Evolutionary conservation across 2,888 invertebrate species (phyloP).

Genomic region (Rhaphigaster nebulosa): DNA sequence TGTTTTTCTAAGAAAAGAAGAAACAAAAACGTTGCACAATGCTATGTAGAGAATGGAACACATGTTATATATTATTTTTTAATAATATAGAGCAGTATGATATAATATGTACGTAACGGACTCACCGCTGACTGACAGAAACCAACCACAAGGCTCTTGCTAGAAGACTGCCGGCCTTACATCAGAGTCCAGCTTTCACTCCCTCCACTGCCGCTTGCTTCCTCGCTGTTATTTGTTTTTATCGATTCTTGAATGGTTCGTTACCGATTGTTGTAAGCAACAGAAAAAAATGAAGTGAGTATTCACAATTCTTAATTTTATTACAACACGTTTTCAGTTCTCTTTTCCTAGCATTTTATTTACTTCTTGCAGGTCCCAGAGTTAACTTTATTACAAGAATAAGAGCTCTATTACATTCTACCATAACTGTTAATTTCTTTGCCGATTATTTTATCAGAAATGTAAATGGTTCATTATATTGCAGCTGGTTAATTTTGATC

Average conservation of each 20-base stretch:
- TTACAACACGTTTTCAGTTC: background rate
- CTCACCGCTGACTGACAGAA: slow-evolving; percentile 28
- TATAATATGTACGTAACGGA: slow-evolving; percentile 1
- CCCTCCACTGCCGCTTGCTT: background rate
- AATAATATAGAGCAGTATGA: slow-evolving; percentile 37
- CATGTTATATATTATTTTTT: background rate
- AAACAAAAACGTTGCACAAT: background rate
- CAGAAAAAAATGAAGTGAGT: background rate
- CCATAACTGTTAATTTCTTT: too few species aligned
- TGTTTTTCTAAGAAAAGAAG: background rate
- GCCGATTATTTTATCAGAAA: too few species aligned
- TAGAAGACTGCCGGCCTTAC: slow-evolving; percentile 35
- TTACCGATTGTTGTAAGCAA: background rate
- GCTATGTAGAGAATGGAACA: background rate
- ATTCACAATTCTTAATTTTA: background rate
- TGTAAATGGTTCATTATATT: too few species aligned
- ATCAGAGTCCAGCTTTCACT: slow-evolving; percentile 46
- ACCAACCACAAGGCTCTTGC: background rate
- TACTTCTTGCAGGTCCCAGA: background rate
- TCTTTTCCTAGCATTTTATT: background rate
- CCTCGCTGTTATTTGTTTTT: slow-evolving; percentile 14
- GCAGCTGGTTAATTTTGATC: too few species aligned
- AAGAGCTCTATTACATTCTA: background rate
- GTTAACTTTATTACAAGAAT: background rate
- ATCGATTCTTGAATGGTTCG: background rate